Conservation (phyloP, 1,140 invertebrate species). For the Drosophila saltans region DNA sequence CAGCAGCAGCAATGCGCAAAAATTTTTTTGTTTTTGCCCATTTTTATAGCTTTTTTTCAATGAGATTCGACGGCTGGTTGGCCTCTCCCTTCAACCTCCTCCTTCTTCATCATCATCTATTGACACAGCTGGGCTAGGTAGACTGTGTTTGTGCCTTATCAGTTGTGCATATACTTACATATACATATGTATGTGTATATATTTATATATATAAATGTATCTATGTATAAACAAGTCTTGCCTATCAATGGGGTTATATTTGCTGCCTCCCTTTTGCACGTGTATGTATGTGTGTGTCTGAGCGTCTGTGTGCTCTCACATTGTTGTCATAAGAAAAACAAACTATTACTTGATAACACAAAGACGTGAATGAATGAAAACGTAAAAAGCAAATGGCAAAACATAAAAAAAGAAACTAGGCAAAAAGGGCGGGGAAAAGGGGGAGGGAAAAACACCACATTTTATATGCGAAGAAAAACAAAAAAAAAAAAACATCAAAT, state of each 20-base stretch:
- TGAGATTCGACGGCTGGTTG: slow-evolving; percentile 17
- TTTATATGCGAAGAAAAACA: slow-evolving; percentile 6
- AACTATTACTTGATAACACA: slow-evolving; percentile 57
- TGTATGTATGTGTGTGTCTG: slow-evolving; percentile 27
- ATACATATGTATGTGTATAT: slow-evolving; percentile 5
- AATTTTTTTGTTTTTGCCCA: slow-evolving; percentile 27
- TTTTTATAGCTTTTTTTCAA: slow-evolving; percentile 30
- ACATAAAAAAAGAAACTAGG: slow-evolving; percentile 24
- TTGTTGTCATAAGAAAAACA: slow-evolving; percentile 43
- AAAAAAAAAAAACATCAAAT: slow-evolving; percentile 30
- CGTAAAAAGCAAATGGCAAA: slow-evolving; percentile 38
- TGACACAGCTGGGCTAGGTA: slow-evolving; percentile 64
- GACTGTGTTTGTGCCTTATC: neutral
- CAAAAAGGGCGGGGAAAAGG: neutral
- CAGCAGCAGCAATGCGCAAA: slow-evolving; percentile 37
- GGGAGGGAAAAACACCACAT: neutral
- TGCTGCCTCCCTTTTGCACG: neutral
- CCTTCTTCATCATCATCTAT: slow-evolving; percentile 29
- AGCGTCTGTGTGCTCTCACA: slow-evolving; percentile 45
- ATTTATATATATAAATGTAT: neutral
- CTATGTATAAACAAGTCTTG: slow-evolving; percentile 31
- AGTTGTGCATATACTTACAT: slow-evolving; percentile 26
- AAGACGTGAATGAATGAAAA: slow-evolving; percentile 67
- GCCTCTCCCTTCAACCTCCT: neutral
- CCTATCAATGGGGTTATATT: slow-evolving; percentile 67